These are phyloP conservation scores for Caretta caretta DNA, from an alignment of 2,113 vertebrate genomes.

Conservation along the genomic window DNA sequence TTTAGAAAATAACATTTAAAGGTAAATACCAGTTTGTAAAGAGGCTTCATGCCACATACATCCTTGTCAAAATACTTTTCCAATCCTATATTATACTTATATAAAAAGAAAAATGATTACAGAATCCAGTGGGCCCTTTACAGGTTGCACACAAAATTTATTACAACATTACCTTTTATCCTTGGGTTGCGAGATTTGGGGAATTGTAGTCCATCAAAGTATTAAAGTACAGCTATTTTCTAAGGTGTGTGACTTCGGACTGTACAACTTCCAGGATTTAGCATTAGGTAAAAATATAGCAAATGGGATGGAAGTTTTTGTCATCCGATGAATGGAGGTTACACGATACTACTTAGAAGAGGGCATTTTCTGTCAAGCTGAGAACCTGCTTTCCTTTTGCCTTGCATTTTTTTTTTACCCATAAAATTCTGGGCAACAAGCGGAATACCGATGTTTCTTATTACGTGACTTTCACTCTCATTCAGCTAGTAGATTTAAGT, in stretches of 20 bases:
- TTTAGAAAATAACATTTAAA: constrained; percentile 4
- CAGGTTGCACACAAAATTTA: constrained; percentile 13
- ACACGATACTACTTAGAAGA: background rate
- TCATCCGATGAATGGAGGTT: background rate
- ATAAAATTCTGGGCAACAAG: constrained; percentile 10
- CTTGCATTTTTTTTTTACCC: background rate
- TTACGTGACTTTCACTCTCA: background rate
- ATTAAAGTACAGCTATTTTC: constrained; percentile 16
- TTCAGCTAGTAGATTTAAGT: background rate
- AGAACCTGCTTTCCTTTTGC: constrained; percentile 18
- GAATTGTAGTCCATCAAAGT: background rate
- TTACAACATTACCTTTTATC: constrained; percentile 19
- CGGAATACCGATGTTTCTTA: background rate
- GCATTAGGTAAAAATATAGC: background rate
- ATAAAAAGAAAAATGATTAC: constrained; percentile 23
- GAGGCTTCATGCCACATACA: background rate
- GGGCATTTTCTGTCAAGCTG: background rate
- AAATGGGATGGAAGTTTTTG: background rate
- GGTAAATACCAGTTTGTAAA: background rate
- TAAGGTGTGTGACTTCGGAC: background rate
- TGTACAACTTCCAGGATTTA: constrained; percentile 1
- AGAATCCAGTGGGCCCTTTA: background rate
- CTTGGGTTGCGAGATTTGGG: constrained; percentile 12
- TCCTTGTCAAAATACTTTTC: background rate
- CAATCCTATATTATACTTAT: background rate